Conservation (phyloP, 2,888 invertebrate genomes). For the Ophion slaviceki region DNA sequence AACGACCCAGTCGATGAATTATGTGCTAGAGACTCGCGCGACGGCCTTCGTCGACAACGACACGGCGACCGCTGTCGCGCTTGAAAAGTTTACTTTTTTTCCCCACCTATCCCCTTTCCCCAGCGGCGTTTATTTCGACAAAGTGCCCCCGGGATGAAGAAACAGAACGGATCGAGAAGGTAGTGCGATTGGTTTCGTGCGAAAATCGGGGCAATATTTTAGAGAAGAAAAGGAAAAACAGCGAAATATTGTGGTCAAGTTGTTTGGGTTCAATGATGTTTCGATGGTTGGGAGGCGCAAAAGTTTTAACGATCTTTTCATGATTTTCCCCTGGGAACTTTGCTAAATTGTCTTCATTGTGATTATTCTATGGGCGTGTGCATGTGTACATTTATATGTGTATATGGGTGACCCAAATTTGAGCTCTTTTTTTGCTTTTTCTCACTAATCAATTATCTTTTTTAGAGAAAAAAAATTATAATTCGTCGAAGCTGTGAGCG, state of each 20-base stretch:
- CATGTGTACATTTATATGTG: neutral
- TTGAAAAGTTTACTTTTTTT: constrained; percentile 4
- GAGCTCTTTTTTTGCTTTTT: too few relatives aligned
- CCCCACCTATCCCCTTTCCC: neutral
- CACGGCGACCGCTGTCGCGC: neutral
- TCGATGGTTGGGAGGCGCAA: too few relatives aligned
- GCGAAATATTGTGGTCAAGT: too few relatives aligned
- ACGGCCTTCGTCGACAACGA: neutral
- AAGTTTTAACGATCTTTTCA: too few relatives aligned
- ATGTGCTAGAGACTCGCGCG: neutral
- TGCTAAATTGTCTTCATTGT: neutral
- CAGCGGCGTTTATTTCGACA: neutral
- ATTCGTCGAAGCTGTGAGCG: too few relatives aligned
- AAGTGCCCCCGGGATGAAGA: neutral
- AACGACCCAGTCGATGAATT: constrained; percentile 25
- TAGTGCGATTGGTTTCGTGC: neutral
- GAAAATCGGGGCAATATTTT: neutral
- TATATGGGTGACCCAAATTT: neutral
- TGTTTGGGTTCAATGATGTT: too few relatives aligned
- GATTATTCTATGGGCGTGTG: neutral
- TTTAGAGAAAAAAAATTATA: too few relatives aligned
- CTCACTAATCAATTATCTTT: too few relatives aligned
- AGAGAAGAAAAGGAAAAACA: neutral
- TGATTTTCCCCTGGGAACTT: too few relatives aligned
- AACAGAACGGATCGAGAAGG: neutral